Evolutionary conservation across 2,797 vertebrate species (phyloP), one percentile per base, ranked within the genome.

Genomic region (Phoeniculus purpureus): DNA sequence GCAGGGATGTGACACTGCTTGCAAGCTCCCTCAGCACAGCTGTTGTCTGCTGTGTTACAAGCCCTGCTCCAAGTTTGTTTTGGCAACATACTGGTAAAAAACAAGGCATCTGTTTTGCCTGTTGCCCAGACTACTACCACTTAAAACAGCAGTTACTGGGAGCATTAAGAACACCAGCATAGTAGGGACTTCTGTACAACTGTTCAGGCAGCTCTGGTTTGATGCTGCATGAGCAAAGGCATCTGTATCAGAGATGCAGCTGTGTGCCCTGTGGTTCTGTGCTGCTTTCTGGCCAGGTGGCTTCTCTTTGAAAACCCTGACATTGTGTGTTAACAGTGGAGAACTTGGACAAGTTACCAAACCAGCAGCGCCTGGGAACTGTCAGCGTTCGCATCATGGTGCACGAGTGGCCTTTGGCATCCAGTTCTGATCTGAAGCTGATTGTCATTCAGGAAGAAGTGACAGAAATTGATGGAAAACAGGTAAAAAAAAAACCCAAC

Each of bases 361-460:
- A 97, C 31, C 96, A 97, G 22, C 97, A 98, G 74, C 98, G 90
- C 92, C 79, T 98, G 94, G 98, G 98, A 89, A 98, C 96, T 1
- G 97, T 98, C 47, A 98, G 98, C 7, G 96, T 98, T 80, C 98
- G 99, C 59, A 98, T 99, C 94, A 98, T 99, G 98, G 97, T 99
- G 96, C 98, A 97, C 7, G 97, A 98, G 85, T 98, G 98, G 96
- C 97, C 98, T 31, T 95, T 98, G 87, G 98, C 98, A 92, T 98
- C 98, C 80, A 98, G 97, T 92, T 98, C 97, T 61, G 97, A 98
- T 89, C 95, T 99, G 95, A 97, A 98, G 67, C 97, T 98, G 81
- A 97, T 98, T 93, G 97, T 99, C 81, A 97, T 98, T 96, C 98
- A 99, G 93, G 97, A 98, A 92, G 98, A 99, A 96, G 98, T 99